A percentile compares a stretch with the other conserved stretches of the same genome.
Conservation (phyloP, 2,888 invertebrate species). For the Caenorhabditis zanzibari region DNA sequence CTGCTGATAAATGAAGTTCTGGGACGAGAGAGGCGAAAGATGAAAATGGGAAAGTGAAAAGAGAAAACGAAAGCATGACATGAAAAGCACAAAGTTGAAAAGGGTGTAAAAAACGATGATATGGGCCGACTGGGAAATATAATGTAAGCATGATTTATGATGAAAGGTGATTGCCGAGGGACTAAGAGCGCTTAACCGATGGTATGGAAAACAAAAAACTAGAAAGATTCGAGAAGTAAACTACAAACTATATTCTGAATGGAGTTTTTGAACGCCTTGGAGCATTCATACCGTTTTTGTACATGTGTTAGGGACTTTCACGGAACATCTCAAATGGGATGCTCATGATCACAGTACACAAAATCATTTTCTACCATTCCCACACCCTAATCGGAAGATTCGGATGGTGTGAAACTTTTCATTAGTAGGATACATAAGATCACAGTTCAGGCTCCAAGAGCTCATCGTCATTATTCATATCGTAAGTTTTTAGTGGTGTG, state of each 20-base stretch:
- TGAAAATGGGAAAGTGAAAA: slow-evolving; percentile 15
- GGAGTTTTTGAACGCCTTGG: too few species aligned
- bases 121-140: slow-evolving; percentile 33
- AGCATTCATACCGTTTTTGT: too few species aligned
- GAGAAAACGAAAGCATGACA: slow-evolving; percentile 49
- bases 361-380: background rate
- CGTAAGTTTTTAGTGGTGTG: background rate
- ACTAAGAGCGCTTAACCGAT: slow-evolving; percentile 5
- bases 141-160: slow-evolving; percentile 51
- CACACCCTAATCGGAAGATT: background rate
- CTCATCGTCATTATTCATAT: background rate
- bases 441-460: background rate
- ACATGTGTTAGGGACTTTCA: too few species aligned
- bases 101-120: slow-evolving; percentile 48
- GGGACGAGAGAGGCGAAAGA: slow-evolving; percentile 13
- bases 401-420: background rate
- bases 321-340: too few species aligned
- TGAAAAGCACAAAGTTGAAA: slow-evolving; percentile 57
- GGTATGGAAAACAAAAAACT: background rate
- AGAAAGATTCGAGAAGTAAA: background rate
- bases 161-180: slow-evolving; percentile 42
- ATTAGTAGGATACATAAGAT: background rate
- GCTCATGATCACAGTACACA: background rate
- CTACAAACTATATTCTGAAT: background rate
- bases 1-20: slow-evolving; percentile 10